Percentiles rank a stretch among this genome's conserved stretches.
These are phyloP conservation scores for Argyra leucocephala DNA, from an alignment of 2,888 invertebrate species.

Conservation along the genomic window DNA sequence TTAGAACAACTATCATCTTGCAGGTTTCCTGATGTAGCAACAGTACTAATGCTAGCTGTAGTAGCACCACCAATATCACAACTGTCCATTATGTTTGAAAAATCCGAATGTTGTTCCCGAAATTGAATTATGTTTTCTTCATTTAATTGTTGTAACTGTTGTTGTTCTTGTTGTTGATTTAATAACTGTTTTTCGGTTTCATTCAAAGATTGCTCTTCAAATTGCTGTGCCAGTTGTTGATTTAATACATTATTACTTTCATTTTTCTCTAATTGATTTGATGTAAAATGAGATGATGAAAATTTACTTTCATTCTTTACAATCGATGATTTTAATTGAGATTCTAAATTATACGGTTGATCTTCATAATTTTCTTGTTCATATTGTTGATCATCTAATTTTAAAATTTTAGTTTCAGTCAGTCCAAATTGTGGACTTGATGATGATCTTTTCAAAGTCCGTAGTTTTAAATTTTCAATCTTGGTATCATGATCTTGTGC, in stretches of 20 bases:
- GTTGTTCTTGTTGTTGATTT: neutral
- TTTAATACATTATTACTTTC: neutral
- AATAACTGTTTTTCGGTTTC: neutral
- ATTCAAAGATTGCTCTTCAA: neutral
- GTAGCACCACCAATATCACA: slow-evolving; percentile 7
- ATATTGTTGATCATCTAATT: too few relatives aligned
- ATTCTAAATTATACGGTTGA: slow-evolving; percentile 10
- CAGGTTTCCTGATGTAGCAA: neutral
- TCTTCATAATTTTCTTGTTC: slow-evolving; percentile 15
- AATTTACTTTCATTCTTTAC: neutral
- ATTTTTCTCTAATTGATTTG: neutral
- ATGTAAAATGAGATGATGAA: neutral
- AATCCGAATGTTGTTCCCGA: neutral
- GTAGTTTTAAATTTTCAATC: slow-evolving; percentile 10
- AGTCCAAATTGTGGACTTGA: slow-evolving; percentile 22
- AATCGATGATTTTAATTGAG: neutral
- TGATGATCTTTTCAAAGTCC: slow-evolving; percentile 20
- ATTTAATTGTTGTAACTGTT: neutral
- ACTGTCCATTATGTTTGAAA: slow-evolving; percentile 1
- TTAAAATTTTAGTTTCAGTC: slow-evolving; percentile 22
- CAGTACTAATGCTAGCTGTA: slow-evolving; percentile 7
- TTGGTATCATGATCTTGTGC: neutral
- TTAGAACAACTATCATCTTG: slow-evolving; percentile 2
- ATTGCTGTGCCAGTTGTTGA: neutral
- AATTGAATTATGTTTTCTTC: neutral